Base-by-base conservation (phyloP, 2,888 invertebrate genomes). In the Vanessa cardui region DNA sequence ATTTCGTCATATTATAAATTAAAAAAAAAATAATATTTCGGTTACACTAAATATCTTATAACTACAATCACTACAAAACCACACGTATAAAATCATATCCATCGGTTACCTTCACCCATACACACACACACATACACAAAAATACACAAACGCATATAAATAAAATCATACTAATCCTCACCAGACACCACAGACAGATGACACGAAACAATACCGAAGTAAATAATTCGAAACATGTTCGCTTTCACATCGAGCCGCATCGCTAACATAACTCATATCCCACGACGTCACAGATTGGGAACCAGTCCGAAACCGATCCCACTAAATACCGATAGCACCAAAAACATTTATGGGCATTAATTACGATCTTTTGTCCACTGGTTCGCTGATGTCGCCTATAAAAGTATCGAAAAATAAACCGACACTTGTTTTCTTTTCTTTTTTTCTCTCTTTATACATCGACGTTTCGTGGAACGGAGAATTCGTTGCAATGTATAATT, bases 251-350 rank as follows among this genome's bases (percentile, higher is more conserved):
- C 63, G 66, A 33, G 45, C 50, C 64, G 58, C 69, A 70, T 64
- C 64, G 66, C 64, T 66, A 60, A 67, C 67, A 68, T 70, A 65
- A 65, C 64, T 68, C 64, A 65, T 68, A 67, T 81, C 80, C 39
- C 83, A 66, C 62, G 46, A 66, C 50, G 68, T 60, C 61, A 70
- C 67, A 21, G 64, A 54, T 49, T 44, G 39, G 33, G 52, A 69
- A 70, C 64, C 61, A 31, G 68, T 68, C 63, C 39, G 52, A 59
- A 68, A 63, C 15, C 58, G 66, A 68, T 64, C 61, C 58, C 61
- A 68, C 58, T 59, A 60, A 66, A 70, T 45, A 56, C 60, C 60
- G 45, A 68, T 64, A 68, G 62, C 49, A 59, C 49, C 18, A 46
- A 59, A 66, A 54, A 66, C 46, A 16, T 58, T 47, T 62, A 68